Evolutionary conservation across 2,797 vertebrate species (phyloP).

Genomic region (Gila robusta): DNA sequence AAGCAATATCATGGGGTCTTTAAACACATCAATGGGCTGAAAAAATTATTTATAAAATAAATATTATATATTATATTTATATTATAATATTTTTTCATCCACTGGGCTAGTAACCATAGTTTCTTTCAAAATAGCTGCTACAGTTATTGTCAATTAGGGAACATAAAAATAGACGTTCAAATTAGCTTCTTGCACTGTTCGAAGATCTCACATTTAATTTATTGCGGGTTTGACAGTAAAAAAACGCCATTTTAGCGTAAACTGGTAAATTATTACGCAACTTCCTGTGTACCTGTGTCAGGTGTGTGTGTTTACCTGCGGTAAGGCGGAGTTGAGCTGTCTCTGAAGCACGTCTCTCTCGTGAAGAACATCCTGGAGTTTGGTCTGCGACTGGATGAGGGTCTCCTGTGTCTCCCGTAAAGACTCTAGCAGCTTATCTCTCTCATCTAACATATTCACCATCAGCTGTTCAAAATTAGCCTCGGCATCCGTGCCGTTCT

Average conservation of each 20-base stretch:
- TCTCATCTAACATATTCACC: conserved; percentile 98
- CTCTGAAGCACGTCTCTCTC: conserved; percentile 96
- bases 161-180: background rate
- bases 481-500: conserved; percentile 87
- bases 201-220: background rate
- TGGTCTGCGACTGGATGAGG: conserved; percentile 89
- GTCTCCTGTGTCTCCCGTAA: conserved; percentile 94
- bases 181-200: background rate
- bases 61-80: too few species aligned
- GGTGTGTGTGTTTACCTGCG: conserved; percentile 85
- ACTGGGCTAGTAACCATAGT: background rate
- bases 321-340: conserved; percentile 92
- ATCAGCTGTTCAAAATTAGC: conserved; percentile 98
- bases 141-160: background rate
- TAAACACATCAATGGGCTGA: background rate
- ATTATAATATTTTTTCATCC: background rate
- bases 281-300: background rate
- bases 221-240: background rate
- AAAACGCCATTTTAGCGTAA: background rate
- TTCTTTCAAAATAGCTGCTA: background rate
- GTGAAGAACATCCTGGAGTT: conserved; percentile 91
- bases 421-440: conserved; percentile 95
- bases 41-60: background rate
- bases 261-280: background rate
- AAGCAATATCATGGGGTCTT: background rate